Conservation (phyloP, 2,797 vertebrate genomes). For the Gymnocypris eckloni region DNA sequence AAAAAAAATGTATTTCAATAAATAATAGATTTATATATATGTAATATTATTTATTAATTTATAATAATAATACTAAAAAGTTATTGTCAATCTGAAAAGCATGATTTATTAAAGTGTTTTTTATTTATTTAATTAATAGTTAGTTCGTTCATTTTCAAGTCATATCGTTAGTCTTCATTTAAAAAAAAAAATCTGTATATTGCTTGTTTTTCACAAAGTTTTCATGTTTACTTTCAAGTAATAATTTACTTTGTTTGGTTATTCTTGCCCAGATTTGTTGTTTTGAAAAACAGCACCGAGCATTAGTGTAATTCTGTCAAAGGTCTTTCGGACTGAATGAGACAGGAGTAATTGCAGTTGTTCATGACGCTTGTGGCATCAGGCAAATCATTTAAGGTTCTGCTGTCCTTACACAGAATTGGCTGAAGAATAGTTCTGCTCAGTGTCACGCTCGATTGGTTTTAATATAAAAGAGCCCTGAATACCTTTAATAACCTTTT, state of each 20-base stretch:
- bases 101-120: not conserved
- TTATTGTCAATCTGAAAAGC: not conserved
- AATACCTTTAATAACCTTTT: slow-evolving; percentile 61
- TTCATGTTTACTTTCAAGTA: not conserved
- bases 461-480: slow-evolving; percentile 13
- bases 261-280: not conserved
- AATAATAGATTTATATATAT: not conserved
- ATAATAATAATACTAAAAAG: no score
- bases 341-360: slow-evolving; percentile 8
- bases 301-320: not conserved
- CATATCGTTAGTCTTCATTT: not conserved
- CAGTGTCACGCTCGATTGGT: slow-evolving; percentile 8
- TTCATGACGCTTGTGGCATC: slow-evolving; percentile 4
- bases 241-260: slow-evolving; percentile 1
- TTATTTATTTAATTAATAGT: not conserved
- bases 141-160: not conserved
- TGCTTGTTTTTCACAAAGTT: not conserved
- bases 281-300: not conserved
- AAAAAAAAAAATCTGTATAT: not conserved
- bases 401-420: not conserved
- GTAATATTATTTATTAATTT: not conserved
- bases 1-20: not conserved
- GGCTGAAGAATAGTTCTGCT: slow-evolving; percentile 18
- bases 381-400: slow-evolving; percentile 1
- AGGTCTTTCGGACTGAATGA: not conserved